A percentile compares a stretch with the other conserved stretches of the same genome.
Conservation (phyloP, 2,797 vertebrate species). For the Macropus fuliginosus region DNA sequence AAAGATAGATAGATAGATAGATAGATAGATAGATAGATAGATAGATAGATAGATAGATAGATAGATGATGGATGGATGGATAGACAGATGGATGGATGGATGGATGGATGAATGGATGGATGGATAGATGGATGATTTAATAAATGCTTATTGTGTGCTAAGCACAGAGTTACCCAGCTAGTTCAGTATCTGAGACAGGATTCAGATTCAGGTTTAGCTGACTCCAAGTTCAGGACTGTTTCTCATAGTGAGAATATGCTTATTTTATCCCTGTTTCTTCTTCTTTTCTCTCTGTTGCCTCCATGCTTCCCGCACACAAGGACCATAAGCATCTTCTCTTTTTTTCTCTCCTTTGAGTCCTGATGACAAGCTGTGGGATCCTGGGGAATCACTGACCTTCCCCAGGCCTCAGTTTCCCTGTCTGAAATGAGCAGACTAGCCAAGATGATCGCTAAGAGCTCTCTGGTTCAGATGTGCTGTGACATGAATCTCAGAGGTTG, state of each 20-base stretch:
- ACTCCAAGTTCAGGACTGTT: neutral
- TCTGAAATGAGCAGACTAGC: neutral
- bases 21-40: neutral
- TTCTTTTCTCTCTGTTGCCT: neutral
- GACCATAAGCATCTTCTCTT: neutral
- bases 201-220: neutral
- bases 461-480: neutral
- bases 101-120: too few relatives aligned
- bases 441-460: neutral
- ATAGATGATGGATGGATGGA: too few relatives aligned
- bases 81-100: too few relatives aligned
- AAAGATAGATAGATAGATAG: neutral
- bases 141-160: neutral
- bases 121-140: neutral
- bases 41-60: too few relatives aligned
- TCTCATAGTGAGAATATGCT: neutral
- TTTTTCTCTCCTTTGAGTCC: neutral
- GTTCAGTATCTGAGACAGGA: neutral
- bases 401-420: neutral
- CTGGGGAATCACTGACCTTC: neutral
- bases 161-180: neutral
- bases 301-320: neutral
- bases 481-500: neutral
- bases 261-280: neutral
- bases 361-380: neutral